phyloP scores from a whole-genome alignment of 2,888 invertebrate species.

The Junonia oenone region DNA sequence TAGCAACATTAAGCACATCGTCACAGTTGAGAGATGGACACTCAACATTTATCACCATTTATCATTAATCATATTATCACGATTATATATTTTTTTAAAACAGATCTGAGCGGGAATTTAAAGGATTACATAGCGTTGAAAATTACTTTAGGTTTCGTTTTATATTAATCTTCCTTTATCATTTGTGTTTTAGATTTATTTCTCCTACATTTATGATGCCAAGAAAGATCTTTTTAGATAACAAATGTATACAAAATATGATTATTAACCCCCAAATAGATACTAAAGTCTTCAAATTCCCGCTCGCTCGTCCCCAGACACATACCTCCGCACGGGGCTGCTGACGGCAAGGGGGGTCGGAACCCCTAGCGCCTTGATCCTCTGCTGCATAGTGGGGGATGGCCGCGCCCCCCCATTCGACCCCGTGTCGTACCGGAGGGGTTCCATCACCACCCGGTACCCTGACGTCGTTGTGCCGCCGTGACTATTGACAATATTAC shows the following conservation, averaged over 20 bases:
- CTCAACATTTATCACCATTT: slow-evolving; percentile 27
- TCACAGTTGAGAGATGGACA: slow-evolving; percentile 32
- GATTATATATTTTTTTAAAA: background rate
- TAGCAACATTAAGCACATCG: slow-evolving; percentile 46
- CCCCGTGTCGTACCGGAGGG: slow-evolving; percentile 64
- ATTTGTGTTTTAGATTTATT: background rate
- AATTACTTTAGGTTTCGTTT: background rate
- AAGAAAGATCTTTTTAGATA: no score
- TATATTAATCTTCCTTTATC: background rate
- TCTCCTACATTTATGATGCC: no score
- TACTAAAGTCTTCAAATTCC: slow-evolving; percentile 1
- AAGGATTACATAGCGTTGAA: background rate
- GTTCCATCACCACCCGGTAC: slow-evolving; percentile 75
- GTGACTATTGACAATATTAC: slow-evolving; percentile 53
- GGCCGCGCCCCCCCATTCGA: slow-evolving; percentile 70
- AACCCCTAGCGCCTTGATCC: slow-evolving; percentile 93
- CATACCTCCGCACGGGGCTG: slow-evolving; percentile 92
- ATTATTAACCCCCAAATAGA: no score
- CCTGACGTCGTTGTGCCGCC: slow-evolving; percentile 64
- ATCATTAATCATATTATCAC: background rate
- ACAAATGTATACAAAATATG: no score
- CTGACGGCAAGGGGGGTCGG: slow-evolving; percentile 92
- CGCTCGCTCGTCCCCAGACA: background rate
- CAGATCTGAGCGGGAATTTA: slow-evolving; percentile 12
- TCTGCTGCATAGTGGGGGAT: slow-evolving; percentile 93